Percentiles rank a stretch among this genome's conserved stretches.
Conservation (phyloP, 2,113 vertebrate genomes). For the Cyphomyrus plagiostoma region DNA sequence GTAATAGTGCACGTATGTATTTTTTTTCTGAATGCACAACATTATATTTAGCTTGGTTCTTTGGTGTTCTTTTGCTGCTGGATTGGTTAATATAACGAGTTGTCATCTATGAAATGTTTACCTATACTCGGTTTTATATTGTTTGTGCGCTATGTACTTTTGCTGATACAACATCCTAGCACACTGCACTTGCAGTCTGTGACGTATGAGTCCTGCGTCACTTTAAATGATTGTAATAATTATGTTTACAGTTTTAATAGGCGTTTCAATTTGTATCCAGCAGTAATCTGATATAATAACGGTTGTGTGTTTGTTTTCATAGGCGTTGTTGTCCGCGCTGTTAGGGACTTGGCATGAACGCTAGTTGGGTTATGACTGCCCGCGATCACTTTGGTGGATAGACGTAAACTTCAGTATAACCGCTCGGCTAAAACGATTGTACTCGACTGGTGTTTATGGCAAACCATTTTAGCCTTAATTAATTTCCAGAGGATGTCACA, state of each 20-base stretch:
- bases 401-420: not conserved
- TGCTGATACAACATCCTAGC: not conserved
- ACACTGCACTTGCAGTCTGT: not conserved
- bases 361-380: not conserved
- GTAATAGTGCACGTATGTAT: not conserved
- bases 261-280: not conserved
- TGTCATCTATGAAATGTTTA: not conserved
- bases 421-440: not conserved
- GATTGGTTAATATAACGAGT: slow-evolving; percentile 51
- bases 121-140: not conserved
- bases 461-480: not conserved
- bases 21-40: not conserved
- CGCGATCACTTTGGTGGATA: not conserved
- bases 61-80: not conserved
- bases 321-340: not conserved
- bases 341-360: not conserved
- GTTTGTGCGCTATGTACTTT: not conserved
- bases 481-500: not conserved
- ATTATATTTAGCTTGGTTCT: not conserved
- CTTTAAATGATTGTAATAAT: not conserved
- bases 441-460: not conserved
- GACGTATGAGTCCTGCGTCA: not conserved
- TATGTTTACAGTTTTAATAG: not conserved
- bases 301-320: not conserved
- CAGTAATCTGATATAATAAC: not conserved